Conservation (phyloP, 2,113 vertebrate genomes). For the Uria lomvia region DNA sequence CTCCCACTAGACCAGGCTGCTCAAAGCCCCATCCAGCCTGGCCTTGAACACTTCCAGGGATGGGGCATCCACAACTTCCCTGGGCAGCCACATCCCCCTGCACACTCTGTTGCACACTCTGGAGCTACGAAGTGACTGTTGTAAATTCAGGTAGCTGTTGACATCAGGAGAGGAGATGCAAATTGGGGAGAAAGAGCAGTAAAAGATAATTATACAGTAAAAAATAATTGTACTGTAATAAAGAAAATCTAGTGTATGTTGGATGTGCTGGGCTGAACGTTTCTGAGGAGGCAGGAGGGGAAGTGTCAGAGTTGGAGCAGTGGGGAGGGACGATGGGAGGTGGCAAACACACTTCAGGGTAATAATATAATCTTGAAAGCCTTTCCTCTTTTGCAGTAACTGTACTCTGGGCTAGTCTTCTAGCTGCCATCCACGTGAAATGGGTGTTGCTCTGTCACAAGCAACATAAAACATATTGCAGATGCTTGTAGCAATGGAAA, state of each 20-base stretch:
- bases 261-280: not conserved
- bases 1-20: not conserved
- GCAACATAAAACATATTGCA: not conserved
- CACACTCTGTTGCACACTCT: not conserved
- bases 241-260: not conserved
- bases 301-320: not conserved
- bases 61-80: not conserved
- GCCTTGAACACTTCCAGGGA: not conserved
- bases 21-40: not conserved
- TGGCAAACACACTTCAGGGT: not conserved
- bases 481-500: not conserved
- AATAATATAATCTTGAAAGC: not conserved
- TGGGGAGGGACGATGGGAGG: not conserved
- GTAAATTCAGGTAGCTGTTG: not conserved
- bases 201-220: not conserved
- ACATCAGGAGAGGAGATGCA: not conserved
- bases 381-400: not conserved
- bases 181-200: not conserved
- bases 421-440: not conserved
- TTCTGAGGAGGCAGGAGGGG: not conserved
- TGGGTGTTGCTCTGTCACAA: not conserved
- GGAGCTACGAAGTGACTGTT: not conserved
- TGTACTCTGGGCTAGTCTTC: not conserved
- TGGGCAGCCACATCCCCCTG: fast-evolving
- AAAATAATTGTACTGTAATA: not conserved